These are phyloP conservation scores for Drosophila ustulata DNA, from an alignment of 2,888 invertebrate genomes.

Conservation along the genomic window DNA sequence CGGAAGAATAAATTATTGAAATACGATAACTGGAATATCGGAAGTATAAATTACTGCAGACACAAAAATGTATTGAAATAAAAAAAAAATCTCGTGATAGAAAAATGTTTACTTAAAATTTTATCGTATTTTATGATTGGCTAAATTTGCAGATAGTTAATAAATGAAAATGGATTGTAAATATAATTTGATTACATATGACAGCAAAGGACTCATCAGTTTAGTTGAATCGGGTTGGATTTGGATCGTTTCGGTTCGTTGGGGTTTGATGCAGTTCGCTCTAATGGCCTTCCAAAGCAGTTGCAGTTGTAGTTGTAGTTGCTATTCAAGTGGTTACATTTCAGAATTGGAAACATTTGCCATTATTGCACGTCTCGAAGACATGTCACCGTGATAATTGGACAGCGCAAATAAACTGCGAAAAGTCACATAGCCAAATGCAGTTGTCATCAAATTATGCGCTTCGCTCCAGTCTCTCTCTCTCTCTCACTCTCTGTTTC, in stretches of 20 bases:
- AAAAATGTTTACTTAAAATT: too few relatives aligned
- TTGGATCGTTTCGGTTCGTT: background rate
- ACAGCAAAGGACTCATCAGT: background rate
- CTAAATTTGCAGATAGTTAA: too few relatives aligned
- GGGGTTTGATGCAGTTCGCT: background rate
- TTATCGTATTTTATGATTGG: too few relatives aligned
- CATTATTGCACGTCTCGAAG: slow-evolving; percentile 64
- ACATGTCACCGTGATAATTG: slow-evolving; percentile 77
- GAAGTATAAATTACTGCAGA: too few relatives aligned
- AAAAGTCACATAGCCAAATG: slow-evolving; percentile 65
- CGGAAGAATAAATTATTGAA: too few relatives aligned
- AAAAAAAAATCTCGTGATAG: too few relatives aligned
- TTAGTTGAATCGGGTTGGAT: background rate
- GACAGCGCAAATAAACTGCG: slow-evolving; percentile 42
- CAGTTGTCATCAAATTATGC: slow-evolving; percentile 57
- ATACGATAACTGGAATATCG: too few relatives aligned
- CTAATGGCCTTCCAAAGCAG: slow-evolving; percentile 39
- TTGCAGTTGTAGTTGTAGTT: background rate
- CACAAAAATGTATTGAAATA: too few relatives aligned
- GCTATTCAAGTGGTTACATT: slow-evolving; percentile 33
- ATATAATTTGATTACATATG: too few relatives aligned
- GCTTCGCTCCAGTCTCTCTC: slow-evolving; percentile 3
- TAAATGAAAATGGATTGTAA: too few relatives aligned
- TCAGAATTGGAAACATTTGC: slow-evolving; percentile 53
- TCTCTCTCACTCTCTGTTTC: background rate